Evolutionary conservation across 1,140 invertebrate species (phyloP), one percentile per base, ranked within the genome.

Genomic region (Melanaphis sacchari): DNA sequence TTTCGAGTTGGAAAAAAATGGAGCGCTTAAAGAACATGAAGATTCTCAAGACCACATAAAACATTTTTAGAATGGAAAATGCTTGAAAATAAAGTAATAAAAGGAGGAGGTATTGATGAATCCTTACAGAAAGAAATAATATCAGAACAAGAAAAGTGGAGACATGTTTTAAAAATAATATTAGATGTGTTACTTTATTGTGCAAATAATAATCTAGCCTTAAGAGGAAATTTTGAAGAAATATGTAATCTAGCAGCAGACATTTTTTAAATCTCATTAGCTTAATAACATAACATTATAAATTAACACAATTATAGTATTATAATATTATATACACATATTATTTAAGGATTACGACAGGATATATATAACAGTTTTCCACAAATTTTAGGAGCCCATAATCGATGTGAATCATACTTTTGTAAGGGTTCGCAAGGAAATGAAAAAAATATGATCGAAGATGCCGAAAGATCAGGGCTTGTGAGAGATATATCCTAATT

Each of bases 131-230:
- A 88, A n/a, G 43, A 36, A n/a, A 88, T 88, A 11, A 46, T 6
- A n/a, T 88, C 43, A 49, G 43, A 88, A 88, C 11, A 88, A 88
- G 85, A 88, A 88, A 46, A 49, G 4, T 88, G 85, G 85, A 8
- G 85, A 88, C 31, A 88, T 88, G 21, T 88, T 88, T 49, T 88
- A 3, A 46, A 49, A 18, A 49, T 36, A 36, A 88, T 88, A 46
- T 49, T 49, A 22, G 31, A 88, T 21, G 40, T 46, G 26, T 15
- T 87, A 46, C 9, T 88, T 11, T 88, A 46, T 41, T 88, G 85
- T 88, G 43, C 43, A 46, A 88, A 88, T 18, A 88, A 49, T 49
- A 88, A 88, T 88, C 21, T 88, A 88, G 26, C 85, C 9, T 88
- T 88, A 49, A 46, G 43, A 88, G 85, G 85, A n/a, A 15, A 46